Conservation (phyloP, 2,797 vertebrate genomes). For the Dipus sagitta region DNA sequence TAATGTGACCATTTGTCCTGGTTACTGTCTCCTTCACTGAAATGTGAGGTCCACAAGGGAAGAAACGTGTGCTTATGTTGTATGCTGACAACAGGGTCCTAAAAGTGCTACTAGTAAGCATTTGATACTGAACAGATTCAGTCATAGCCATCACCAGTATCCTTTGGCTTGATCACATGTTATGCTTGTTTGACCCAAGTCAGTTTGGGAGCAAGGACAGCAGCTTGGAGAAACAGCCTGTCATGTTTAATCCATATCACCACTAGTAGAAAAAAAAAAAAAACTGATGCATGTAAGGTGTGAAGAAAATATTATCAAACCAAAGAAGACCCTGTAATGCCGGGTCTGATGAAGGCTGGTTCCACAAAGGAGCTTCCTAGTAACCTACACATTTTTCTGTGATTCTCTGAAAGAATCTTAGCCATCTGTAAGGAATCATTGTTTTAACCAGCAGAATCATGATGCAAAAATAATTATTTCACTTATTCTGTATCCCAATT, state of each 20-base stretch:
- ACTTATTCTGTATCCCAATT: slow-evolving; percentile 83
- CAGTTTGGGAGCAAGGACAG: not conserved
- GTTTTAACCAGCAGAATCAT: slow-evolving; percentile 82
- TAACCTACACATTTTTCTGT: slow-evolving; percentile 55
- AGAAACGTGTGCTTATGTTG: not conserved
- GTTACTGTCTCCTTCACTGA: not conserved
- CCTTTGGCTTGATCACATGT: not conserved
- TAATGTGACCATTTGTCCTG: not conserved
- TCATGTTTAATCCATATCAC: not conserved
- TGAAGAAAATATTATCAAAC: slow-evolving; percentile 29
- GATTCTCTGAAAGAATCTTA: slow-evolving; percentile 56
- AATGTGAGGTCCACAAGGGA: not conserved
- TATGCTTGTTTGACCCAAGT: slow-evolving; percentile 5
- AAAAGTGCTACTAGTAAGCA: not conserved
- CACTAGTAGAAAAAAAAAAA: not conserved
- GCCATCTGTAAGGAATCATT: slow-evolving; percentile 62
- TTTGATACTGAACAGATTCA: not conserved
- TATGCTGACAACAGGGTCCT: not conserved
- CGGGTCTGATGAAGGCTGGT: not conserved
- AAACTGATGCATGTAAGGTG: not conserved
- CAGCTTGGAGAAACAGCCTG: not conserved
- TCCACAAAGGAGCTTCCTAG: slow-evolving; percentile 48
- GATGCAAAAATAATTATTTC: slow-evolving; percentile 84
- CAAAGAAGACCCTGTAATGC: slow-evolving; percentile 21
- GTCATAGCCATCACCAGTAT: not conserved